Percentiles rank a stretch among this genome's conserved stretches.
Conservation (phyloP, 2,888 invertebrate genomes). For the Listrodromus nycthemerus region DNA sequence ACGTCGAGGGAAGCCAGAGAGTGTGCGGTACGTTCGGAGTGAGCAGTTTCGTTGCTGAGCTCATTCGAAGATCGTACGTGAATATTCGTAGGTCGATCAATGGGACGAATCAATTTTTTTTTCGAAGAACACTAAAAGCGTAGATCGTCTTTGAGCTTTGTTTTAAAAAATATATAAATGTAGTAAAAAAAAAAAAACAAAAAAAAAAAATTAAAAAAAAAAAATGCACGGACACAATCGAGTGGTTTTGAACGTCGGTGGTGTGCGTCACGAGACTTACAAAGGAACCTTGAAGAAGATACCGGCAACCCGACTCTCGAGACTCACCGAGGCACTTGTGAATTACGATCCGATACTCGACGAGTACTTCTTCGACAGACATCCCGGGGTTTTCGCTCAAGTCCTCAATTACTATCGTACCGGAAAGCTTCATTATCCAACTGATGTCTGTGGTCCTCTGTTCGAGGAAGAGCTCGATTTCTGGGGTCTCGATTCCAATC, state of each 20-base stretch:
- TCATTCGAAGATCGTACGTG: constrained; percentile 56
- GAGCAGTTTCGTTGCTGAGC: constrained; percentile 42
- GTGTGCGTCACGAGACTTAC: constrained; percentile 98
- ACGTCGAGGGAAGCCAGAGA: constrained; percentile 54
- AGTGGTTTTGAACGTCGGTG: constrained; percentile 99
- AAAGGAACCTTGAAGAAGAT: constrained; percentile 98
- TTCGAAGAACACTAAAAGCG: neutral
- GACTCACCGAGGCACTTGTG: constrained; percentile 97
- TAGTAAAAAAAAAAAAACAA: neutral
- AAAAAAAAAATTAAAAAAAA: neutral
- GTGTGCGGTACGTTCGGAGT: constrained; percentile 13
- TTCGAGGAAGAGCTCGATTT: constrained; percentile 99
- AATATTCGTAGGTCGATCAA: constrained; percentile 50
- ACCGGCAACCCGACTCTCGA: constrained; percentile 96
- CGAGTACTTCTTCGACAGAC: constrained; percentile 99
- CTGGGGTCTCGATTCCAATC: constrained; percentile 99
- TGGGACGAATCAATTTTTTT: constrained; percentile 1
- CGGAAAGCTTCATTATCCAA: constrained; percentile 99
- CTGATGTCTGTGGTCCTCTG: constrained; percentile 99
- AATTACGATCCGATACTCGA: constrained; percentile 99
- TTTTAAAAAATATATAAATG: neutral
- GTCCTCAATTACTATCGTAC: constrained; percentile 99
- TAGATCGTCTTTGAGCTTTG: neutral
- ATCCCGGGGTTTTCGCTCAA: constrained; percentile 98
- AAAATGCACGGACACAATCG: constrained; percentile 99